phyloP scores from a whole-genome alignment of 2,797 vertebrate species.

The Esox masquinongy region DNA sequence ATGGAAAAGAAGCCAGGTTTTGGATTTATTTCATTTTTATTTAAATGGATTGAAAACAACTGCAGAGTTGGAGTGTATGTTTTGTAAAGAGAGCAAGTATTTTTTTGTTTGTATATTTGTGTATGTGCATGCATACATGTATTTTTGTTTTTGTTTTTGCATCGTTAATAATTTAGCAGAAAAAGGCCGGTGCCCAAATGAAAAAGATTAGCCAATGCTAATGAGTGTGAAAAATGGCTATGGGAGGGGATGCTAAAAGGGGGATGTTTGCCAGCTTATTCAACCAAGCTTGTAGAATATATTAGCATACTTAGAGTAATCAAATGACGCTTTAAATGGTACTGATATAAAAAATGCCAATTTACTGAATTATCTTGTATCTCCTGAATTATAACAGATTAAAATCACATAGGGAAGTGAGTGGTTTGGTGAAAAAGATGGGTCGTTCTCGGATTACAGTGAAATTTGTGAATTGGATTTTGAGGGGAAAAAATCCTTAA shows the following conservation, averaged over 20 bases:
- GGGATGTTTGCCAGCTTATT: slow-evolving; percentile 14
- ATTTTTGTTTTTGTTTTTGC: not conserved
- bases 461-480: too few species aligned
- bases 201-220: slow-evolving; percentile 17
- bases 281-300: slow-evolving; percentile 50
- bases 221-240: slow-evolving; percentile 4
- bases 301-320: slow-evolving; percentile 61
- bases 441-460: too few species aligned
- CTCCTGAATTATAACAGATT: slow-evolving; percentile 14
- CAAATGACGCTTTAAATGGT: slow-evolving; percentile 49
- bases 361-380: slow-evolving; percentile 2
- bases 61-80: not conserved
- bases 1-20: not conserved
- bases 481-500: too few species aligned
- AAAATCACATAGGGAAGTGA: slow-evolving; percentile 25
- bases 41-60: slow-evolving; percentile 1
- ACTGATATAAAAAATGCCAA: slow-evolving; percentile 35
- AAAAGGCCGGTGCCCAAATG: slow-evolving; percentile 22
- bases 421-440: not conserved
- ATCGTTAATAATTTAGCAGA: slow-evolving; percentile 17
- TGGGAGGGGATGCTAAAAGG: not conserved
- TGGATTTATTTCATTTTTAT: not conserved
- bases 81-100: not conserved
- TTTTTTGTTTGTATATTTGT: not conserved
- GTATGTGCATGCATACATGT: not conserved